These are phyloP conservation scores for Torymus auratus DNA, from an alignment of 2,888 invertebrate genomes.

Conservation along the genomic window DNA sequence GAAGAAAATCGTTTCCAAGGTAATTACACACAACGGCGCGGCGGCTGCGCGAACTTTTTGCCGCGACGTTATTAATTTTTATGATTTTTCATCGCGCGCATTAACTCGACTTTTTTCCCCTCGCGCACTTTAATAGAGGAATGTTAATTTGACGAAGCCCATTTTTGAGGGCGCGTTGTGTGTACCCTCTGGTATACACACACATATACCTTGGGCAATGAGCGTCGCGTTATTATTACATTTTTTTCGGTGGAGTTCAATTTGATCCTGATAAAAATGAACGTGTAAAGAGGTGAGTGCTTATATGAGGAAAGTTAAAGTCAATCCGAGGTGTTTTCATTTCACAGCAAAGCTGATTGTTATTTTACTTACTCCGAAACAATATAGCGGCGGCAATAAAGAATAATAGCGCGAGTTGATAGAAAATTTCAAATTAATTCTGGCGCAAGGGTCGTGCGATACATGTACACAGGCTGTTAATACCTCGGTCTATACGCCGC, in stretches of 20 bases:
- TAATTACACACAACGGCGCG: slow-evolving; percentile 20
- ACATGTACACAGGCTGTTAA: too few relatives aligned
- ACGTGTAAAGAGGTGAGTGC: neutral
- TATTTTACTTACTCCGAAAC: slow-evolving; percentile 20
- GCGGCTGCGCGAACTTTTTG: slow-evolving; percentile 16
- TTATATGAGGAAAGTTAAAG: neutral
- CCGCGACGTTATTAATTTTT: slow-evolving; percentile 37
- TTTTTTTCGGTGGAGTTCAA: neutral
- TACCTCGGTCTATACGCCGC: too few relatives aligned
- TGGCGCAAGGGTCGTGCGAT: neutral
- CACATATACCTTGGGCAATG: neutral
- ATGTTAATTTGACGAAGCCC: slow-evolving; percentile 42
- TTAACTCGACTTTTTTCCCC: neutral
- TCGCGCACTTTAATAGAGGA: neutral
- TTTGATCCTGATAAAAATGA: slow-evolving; percentile 9
- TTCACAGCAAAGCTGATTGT: slow-evolving; percentile 17
- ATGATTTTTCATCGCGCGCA: slow-evolving; percentile 23
- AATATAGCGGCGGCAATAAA: slow-evolving; percentile 13
- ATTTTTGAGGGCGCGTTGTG: slow-evolving; percentile 22
- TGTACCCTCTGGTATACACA: neutral
- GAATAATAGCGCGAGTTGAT: slow-evolving; percentile 24
- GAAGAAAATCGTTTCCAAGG: slow-evolving; percentile 44
- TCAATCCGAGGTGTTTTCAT: neutral
- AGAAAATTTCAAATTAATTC: slow-evolving; percentile 34
- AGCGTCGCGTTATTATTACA: slow-evolving; percentile 7